Base-by-base conservation (phyloP, 2,797 vertebrate genomes). In the Austrolebias charrua region DNA sequence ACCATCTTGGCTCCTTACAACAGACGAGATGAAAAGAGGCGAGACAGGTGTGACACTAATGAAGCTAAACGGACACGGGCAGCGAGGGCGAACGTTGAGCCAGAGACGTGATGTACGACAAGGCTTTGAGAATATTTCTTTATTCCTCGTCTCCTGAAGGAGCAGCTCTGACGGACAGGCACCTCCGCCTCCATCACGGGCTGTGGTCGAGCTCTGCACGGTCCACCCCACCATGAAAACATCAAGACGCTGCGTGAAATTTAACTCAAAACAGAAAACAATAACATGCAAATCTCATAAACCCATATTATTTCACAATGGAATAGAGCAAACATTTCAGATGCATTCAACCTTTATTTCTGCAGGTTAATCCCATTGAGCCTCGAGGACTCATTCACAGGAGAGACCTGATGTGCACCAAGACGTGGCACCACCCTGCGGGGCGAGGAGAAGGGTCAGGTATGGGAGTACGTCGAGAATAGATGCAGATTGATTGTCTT, bases 101-200 rank as follows among this genome's bases (percentile, higher is more conserved):
- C 43, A 57, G 31, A 73, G 56, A 66, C 75, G 70, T 62, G 49
- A 53, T 57, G 60, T 47, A 57, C 76, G 82, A 88, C 79, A 82
- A 83, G 73, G 53, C 74, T 80, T 84, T 81, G 81, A 85, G 78
- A 76, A 80, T 57, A 70, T 83, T 67, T 76, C 59, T 40, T 35
- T 58, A 68, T 68, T 66, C 57, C 57, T 63, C 40, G 48, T 40
- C 61, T 82, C 88, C 78, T 76, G 40, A 7, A 64, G 75, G 86
- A 83, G 38, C 35, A 51, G 19, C 16, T 53, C 47, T 79, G 86
- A 89, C 70, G 80, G 83, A 84, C 85, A 80, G 78, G 63, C 24
- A 44, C 61, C 67, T 20, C 40, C 63, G 43, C 63, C 62, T 60
- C 54, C 71, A 69, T 58, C 67, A 40, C 48, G 2, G 24, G 53